Conservation (phyloP, 2,888 invertebrate species). For the Agrypnus murinus region DNA sequence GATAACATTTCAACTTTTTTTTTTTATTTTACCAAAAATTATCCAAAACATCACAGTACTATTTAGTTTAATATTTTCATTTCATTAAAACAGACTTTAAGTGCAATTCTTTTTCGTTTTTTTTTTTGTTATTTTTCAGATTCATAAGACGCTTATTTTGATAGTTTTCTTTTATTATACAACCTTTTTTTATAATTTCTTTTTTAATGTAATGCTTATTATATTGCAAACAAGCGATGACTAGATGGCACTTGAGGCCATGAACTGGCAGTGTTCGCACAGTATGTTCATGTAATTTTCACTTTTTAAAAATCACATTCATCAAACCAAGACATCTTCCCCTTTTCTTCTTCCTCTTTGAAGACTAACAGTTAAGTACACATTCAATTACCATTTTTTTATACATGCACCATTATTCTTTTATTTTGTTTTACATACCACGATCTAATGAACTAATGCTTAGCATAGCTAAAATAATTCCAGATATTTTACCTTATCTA, state of each 20-base stretch:
- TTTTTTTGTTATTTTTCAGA: slow-evolving; percentile 8
- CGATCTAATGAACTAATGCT: slow-evolving; percentile 46
- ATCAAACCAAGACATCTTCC: too few species aligned
- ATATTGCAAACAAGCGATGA: slow-evolving; percentile 56
- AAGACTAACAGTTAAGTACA: slow-evolving; percentile 26
- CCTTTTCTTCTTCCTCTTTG: not conserved
- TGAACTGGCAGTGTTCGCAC: slow-evolving; percentile 59
- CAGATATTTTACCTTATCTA: slow-evolving; percentile 26
- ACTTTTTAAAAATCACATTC: slow-evolving; percentile 28
- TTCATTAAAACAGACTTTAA: slow-evolving; percentile 9
- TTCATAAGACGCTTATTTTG: slow-evolving; percentile 40
- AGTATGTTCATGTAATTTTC: slow-evolving; percentile 26
- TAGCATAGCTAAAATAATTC: slow-evolving; percentile 46
- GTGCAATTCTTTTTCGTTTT: slow-evolving; percentile 26
- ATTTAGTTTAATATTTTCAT: not conserved
- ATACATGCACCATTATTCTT: slow-evolving; percentile 34
- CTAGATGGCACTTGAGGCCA: slow-evolving; percentile 58
- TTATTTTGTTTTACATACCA: slow-evolving; percentile 22
- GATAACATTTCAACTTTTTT: too few species aligned
- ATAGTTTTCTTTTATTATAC: too few species aligned
- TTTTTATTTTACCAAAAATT: slow-evolving; percentile 3
- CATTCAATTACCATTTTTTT: not conserved
- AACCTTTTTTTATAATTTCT: not conserved
- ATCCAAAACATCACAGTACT: slow-evolving; percentile 21
- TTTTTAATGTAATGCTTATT: slow-evolving; percentile 36